These are phyloP conservation scores for Cossypha heuglini DNA, from an alignment of 2,797 vertebrate genomes.

Conservation along the genomic window DNA sequence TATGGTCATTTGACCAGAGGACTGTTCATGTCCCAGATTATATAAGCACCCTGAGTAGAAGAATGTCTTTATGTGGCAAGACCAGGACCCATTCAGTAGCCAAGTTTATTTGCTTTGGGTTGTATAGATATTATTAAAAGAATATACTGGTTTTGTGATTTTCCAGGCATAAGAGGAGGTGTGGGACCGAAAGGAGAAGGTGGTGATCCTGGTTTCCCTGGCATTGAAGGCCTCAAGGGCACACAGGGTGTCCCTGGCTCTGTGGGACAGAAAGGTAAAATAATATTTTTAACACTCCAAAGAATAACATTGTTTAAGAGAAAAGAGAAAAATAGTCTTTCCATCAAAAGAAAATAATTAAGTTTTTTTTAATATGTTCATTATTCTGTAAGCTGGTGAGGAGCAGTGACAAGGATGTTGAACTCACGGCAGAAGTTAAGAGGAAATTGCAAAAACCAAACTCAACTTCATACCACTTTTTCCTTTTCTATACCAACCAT, in stretches of 20 bases:
- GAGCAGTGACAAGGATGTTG: neutral
- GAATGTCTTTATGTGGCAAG: neutral
- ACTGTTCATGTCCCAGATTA: neutral
- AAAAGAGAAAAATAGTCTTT: neutral
- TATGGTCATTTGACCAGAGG: neutral
- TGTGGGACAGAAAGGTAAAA: slow-evolving; percentile 82
- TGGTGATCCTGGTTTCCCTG: slow-evolving; percentile 69
- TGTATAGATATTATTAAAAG: neutral
- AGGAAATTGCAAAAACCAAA: neutral
- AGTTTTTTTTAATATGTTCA: neutral
- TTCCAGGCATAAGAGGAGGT: slow-evolving; percentile 73
- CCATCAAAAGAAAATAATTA: neutral
- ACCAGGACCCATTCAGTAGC: neutral
- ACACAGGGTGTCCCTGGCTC: slow-evolving; percentile 79
- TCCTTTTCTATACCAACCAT: neutral
- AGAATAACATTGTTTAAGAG: neutral
- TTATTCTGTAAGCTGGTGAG: neutral
- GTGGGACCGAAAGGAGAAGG: slow-evolving; percentile 70
- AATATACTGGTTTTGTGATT: neutral
- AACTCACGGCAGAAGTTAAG: neutral
- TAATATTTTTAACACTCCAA: neutral
- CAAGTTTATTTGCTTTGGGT: neutral
- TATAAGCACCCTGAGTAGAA: neutral
- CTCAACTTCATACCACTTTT: neutral
- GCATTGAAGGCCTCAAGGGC: slow-evolving; percentile 78